Evolutionary conservation across 2,797 vertebrate species (phyloP).

Genomic region (Malacoctenus gilli): DNA sequence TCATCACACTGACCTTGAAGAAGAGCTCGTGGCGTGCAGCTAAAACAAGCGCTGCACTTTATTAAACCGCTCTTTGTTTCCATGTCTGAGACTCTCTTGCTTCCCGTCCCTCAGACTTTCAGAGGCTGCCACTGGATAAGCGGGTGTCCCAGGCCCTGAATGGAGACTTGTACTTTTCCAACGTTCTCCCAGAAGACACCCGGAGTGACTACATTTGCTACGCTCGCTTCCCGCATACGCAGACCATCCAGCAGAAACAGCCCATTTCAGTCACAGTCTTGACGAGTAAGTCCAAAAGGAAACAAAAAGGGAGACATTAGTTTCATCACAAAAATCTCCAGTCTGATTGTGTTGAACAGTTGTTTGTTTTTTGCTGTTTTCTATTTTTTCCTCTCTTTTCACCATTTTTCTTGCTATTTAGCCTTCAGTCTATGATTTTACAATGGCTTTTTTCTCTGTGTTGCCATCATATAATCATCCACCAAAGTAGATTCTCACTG

Average conservation of each 20-base stretch:
- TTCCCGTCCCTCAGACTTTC: slow-evolving; percentile 84
- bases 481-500: neutral
- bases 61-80: neutral
- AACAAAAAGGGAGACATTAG: slow-evolving; percentile 2
- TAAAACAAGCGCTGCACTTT: neutral
- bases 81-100: neutral
- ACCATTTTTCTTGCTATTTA: too few relatives aligned
- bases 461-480: neutral
- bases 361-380: neutral
- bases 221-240: slow-evolving; percentile 95
- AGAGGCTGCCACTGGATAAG: slow-evolving; percentile 87
- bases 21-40: neutral
- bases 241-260: slow-evolving; percentile 99
- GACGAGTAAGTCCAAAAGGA: slow-evolving; percentile 87
- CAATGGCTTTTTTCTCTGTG: neutral
- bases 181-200: slow-evolving; percentile 89
- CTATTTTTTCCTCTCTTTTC: too few relatives aligned
- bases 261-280: slow-evolving; percentile 94
- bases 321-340: too few relatives aligned
- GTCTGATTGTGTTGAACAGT: too few relatives aligned
- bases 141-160: slow-evolving; percentile 95
- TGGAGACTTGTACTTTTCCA: slow-evolving; percentile 96
- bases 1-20: neutral
- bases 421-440: slow-evolving; percentile 1
- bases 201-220: slow-evolving; percentile 97